Evolutionary conservation across 2,113 vertebrate genomes (phyloP), one percentile per base, ranked within the genome.

Genomic region (Vanacampus margaritifer): DNA sequence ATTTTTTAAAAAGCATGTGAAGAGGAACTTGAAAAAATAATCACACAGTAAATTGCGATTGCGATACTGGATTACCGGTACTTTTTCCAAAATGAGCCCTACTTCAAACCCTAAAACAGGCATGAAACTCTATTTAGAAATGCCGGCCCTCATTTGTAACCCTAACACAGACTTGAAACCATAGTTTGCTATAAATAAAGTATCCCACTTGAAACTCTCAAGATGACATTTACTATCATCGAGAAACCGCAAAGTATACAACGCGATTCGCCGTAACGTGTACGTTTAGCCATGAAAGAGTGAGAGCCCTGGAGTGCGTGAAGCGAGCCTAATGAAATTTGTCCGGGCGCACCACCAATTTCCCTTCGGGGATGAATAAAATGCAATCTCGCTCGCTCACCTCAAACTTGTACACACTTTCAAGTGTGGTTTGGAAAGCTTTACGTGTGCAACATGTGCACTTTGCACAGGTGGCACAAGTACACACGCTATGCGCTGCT

Each of bases 321-420:
- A 39, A 61, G 58, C 21, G 19, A 23, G 39, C 58, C 19, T 61
- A 61, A 61, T 61, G 35, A 61, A 39, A 61, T 61, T 61, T 61
- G 36, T 61, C 58, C 37, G 36, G 36, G 58, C 58, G 36, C n/a
- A 36, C 36, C 0, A 39, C 58, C 58, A 61, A 61, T 41, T 39
- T 61, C 36, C 58, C 58, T 39, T 23, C 21, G 11, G 58, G 58
- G 36, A 61, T 39, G 36, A 61, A 37, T 61, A 61, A 61, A 23
- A 37, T 39, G 21, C 13, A 24, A 43, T 62, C 23, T 39, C 37
- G n/a, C 6, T n/a, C 23, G n/a, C 23, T 62, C 37, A 43, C 37
- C 14, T 62, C 37, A 62, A 43, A 43, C 39, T 62, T 61, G 59
- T 62, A 14, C 32, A 16, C 5, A 6, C 36, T 60, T 10, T 54